A percentile compares a stretch with the other conserved stretches of the same genome.
phyloP scores from a whole-genome alignment of 2,113 vertebrate species.

The Grammomys dolichurus region DNA sequence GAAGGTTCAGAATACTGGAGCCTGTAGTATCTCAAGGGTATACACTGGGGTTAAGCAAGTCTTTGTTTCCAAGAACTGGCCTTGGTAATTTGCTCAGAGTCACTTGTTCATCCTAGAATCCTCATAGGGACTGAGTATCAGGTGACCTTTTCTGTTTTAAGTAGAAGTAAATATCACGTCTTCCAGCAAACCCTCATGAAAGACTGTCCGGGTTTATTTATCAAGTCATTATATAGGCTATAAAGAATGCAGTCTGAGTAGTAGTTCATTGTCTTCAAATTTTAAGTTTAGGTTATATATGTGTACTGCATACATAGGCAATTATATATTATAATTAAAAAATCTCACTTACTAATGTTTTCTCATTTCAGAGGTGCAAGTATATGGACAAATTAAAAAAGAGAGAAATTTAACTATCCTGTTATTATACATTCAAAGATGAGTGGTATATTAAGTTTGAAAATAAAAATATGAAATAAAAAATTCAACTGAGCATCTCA shows the following conservation, averaged over 20 bases:
- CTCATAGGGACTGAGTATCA: neutral
- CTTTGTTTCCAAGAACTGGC: neutral
- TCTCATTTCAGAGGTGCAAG: neutral
- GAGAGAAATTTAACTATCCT: neutral
- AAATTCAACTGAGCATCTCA: neutral
- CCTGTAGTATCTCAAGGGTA: neutral
- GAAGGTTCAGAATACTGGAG: neutral
- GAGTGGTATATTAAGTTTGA: neutral
- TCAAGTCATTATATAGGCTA: neutral
- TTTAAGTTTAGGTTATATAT: neutral
- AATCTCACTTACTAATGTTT: neutral
- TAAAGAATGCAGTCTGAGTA: neutral
- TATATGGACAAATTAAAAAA: neutral
- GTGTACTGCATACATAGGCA: neutral
- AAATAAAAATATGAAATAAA: constrained; percentile 1
- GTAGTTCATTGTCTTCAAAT: neutral
- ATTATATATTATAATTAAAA: neutral
- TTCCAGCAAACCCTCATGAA: neutral
- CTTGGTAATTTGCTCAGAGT: constrained; percentile 1
- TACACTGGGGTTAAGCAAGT: rapidly evolving
- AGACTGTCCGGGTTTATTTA: neutral
- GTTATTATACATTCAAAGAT: neutral
- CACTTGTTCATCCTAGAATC: neutral
- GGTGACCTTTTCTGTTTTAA: neutral
- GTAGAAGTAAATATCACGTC: neutral